A percentile compares a stretch with the other conserved stretches of the same genome.
Evolutionary conservation across 2,797 vertebrate genomes (phyloP).

Genomic region (Coreius guichenoti): DNA sequence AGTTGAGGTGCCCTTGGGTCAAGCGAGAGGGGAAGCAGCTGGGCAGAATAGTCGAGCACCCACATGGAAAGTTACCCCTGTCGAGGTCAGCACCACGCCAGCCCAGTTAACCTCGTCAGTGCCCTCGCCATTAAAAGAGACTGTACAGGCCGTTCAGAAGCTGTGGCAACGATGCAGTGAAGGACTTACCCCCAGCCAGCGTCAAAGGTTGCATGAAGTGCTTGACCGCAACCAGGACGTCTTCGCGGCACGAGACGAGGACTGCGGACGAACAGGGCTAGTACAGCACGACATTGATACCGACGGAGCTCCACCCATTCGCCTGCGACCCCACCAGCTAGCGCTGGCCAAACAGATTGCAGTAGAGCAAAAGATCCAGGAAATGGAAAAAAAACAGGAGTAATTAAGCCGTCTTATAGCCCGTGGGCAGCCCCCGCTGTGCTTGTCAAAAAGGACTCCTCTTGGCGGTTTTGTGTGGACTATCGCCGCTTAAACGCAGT

Average conservation of each 20-base stretch:
- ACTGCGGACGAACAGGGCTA: not conserved
- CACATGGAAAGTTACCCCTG: not conserved
- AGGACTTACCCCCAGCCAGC: not conserved
- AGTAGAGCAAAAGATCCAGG: not conserved
- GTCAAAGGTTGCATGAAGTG: too few relatives aligned
- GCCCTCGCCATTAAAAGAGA: not conserved
- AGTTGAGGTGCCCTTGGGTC: not conserved
- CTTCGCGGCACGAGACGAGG: too few relatives aligned
- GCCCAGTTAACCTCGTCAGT: too few relatives aligned
- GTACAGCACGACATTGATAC: not conserved
- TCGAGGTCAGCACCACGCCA: not conserved
- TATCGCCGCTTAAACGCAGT: not conserved
- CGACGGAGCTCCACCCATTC: not conserved
- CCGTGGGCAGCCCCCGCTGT: too few relatives aligned
- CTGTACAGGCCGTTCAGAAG: too few relatives aligned
- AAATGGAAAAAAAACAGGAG: not conserved
- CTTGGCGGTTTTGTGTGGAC: too few relatives aligned
- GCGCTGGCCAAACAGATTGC: not conserved
- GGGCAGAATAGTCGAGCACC: not conserved
- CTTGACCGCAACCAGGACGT: too few relatives aligned
- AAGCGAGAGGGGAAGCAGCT: not conserved
- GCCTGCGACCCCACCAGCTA: not conserved
- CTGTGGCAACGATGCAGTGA: not conserved
- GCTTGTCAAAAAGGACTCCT: too few relatives aligned
- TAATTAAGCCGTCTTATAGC: not conserved